Evolutionary conservation across 2,113 vertebrate species (phyloP).

Genomic region (Fukomys damarensis): DNA sequence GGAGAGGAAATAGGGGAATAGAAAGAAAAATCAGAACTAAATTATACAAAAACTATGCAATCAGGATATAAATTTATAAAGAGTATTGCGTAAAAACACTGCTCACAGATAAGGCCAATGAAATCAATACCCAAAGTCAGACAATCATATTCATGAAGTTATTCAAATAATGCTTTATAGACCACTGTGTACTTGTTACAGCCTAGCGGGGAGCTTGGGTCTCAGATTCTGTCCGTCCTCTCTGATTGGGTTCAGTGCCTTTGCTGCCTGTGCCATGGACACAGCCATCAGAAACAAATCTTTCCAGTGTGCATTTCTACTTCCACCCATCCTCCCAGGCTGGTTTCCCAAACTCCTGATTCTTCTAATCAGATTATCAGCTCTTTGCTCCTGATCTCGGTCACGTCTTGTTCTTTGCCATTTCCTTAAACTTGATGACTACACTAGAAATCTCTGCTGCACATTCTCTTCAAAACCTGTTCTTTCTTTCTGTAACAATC

Average conservation of each 20-base stretch:
- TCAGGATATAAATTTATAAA: not conserved
- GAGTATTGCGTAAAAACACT: not conserved
- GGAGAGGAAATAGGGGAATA: not conserved
- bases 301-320: fast-evolving
- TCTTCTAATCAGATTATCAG: not conserved
- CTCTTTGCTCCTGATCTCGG: not conserved
- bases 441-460: not conserved
- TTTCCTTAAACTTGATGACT: not conserved
- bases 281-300: not conserved
- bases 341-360: not conserved
- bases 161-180: not conserved
- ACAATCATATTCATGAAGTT: not conserved
- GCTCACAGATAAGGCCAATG: not conserved
- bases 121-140: not conserved
- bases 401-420: not conserved
- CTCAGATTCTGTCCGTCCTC: not conserved
- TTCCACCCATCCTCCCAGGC: not conserved
- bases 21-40: not conserved
- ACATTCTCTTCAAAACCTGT: not conserved
- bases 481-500: not conserved
- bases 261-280: too few species aligned
- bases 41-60: not conserved
- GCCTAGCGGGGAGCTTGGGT: not conserved
- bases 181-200: not conserved
- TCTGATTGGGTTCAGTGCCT: not conserved